Percentiles rank a stretch among this genome's conserved stretches.
These are phyloP conservation scores for Pelagia noctiluca DNA, from an alignment of 30 jellyfish, hydroid and myxozoan species.

Conservation along the genomic window DNA sequence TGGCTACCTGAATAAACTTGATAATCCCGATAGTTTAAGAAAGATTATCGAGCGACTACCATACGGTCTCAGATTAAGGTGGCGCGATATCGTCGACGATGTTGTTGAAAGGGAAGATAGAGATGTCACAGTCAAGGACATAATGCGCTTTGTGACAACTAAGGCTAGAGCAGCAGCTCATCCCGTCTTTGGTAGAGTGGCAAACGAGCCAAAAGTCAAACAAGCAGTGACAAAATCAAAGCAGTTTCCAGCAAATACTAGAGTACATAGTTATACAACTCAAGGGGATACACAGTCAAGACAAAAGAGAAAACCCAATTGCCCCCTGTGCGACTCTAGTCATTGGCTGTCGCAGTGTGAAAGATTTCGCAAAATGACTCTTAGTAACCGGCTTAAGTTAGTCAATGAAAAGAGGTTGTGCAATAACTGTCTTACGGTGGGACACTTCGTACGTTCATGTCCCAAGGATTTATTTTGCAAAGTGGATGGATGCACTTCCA, in stretches of 20 bases:
- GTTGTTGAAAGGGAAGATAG: too few species aligned
- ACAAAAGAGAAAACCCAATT: neutral
- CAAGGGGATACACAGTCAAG: too few species aligned
- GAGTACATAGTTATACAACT: too few species aligned
- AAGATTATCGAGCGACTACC: too few species aligned
- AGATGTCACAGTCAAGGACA: too few species aligned
- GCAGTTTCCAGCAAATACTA: neutral
- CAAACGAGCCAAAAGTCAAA: neutral
- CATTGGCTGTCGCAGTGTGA: neutral
- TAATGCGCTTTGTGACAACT: slow-evolving; percentile 9
- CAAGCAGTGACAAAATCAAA: neutral
- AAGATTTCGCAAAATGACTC: neutral
- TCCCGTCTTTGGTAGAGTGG: too few species aligned
- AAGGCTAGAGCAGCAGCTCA: too few species aligned
- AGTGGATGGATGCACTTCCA: neutral
- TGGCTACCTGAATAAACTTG: too few species aligned
- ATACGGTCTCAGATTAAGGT: too few species aligned
- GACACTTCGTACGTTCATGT: slow-evolving; percentile 1
- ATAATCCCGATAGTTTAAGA: too few species aligned
- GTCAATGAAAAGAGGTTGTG: neutral
- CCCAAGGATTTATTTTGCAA: slow-evolving; percentile 9
- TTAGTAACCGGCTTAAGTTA: neutral
- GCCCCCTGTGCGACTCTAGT: neutral
- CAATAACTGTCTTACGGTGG: neutral
- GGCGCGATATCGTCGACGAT: too few species aligned